phyloP scores from a whole-genome alignment of 2,113 vertebrate genomes.

The Corythoichthys intestinalis region DNA sequence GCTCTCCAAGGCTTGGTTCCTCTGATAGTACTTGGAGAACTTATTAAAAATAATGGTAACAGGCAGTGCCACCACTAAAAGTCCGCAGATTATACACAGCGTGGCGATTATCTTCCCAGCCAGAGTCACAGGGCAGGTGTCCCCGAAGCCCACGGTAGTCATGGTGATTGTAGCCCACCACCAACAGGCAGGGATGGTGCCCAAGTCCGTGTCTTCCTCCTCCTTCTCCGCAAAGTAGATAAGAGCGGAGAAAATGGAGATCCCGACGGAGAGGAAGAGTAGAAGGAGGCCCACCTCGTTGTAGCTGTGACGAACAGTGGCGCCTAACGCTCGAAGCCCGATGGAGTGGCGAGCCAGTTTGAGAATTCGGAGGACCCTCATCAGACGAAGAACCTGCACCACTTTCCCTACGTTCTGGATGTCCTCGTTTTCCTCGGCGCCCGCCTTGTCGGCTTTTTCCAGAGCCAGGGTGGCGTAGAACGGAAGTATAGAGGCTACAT shows the following conservation, averaged over 20 bases:
- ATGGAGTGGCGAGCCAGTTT: constrained; percentile 94
- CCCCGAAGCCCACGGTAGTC: constrained; percentile 97
- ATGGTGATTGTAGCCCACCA: constrained; percentile 99
- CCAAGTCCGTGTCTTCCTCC: constrained; percentile 79
- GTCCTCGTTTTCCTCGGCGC: constrained; percentile 83
- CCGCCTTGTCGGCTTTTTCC: constrained; percentile 81
- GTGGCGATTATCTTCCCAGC: constrained; percentile 90
- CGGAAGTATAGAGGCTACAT: constrained; percentile 91
- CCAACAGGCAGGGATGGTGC: constrained; percentile 93
- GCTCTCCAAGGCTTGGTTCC: constrained; percentile 87
- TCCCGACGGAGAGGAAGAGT: constrained; percentile 93
- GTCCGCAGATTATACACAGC: constrained; percentile 91
- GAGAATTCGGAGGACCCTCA: constrained; percentile 93
- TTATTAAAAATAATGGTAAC: constrained; percentile 98
- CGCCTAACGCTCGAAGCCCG: constrained; percentile 87
- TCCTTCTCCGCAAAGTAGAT: constrained; percentile 95
- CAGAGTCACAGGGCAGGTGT: constrained; percentile 88
- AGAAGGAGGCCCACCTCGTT: constrained; percentile 93
- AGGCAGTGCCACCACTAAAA: constrained; percentile 93
- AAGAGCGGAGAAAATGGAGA: constrained; percentile 96
- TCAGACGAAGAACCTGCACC: constrained; percentile 91
- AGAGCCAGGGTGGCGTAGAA: constrained; percentile 90
- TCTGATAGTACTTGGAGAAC: constrained; percentile 98
- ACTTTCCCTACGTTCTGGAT: constrained; percentile 93
- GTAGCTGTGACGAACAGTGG: constrained; percentile 93